phyloP scores from a whole-genome alignment of 2,113 vertebrate species.

The Gymnorhina tibicen region DNA sequence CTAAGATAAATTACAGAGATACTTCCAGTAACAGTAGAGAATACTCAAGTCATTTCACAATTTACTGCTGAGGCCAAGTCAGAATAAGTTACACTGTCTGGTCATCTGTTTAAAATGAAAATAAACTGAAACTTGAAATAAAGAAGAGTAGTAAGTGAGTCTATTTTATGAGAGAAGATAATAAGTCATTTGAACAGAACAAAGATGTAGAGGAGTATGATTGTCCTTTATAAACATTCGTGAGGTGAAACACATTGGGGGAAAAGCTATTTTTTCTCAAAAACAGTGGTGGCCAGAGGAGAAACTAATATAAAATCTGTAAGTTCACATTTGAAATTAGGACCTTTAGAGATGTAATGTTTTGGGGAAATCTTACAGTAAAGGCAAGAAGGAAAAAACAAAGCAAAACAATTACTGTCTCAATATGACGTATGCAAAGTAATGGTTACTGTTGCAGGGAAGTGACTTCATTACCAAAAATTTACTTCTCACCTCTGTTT shows the following conservation, averaged over 20 bases:
- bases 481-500: background rate
- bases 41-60: background rate
- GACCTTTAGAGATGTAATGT: background rate
- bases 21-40: background rate
- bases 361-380: background rate
- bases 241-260: accelerated
- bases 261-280: background rate
- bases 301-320: background rate
- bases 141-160: background rate
- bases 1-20: background rate
- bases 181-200: background rate
- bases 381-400: background rate
- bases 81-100: background rate
- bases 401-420: background rate
- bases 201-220: background rate
- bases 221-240: background rate
- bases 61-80: background rate
- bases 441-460: background rate
- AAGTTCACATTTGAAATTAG: background rate
- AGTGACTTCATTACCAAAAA: background rate
- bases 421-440: background rate
- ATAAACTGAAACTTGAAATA: background rate
- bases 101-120: background rate
- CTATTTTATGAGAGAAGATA: background rate
- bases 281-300: background rate